phyloP scores from a whole-genome alignment of 2,888 invertebrate genomes.

The Drosophila borealis region DNA sequence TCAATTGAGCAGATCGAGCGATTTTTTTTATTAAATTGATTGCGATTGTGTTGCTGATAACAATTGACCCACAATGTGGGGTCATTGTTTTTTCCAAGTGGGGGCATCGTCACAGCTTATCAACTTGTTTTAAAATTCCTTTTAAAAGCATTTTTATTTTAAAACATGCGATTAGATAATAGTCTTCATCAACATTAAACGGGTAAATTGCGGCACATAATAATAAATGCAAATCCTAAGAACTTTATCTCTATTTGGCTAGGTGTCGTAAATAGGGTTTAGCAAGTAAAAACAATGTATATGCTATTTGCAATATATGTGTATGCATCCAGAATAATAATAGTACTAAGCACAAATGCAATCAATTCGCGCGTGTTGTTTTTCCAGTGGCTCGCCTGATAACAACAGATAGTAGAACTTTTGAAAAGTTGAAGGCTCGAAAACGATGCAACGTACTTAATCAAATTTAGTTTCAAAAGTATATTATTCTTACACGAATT shows the following conservation, averaged over 20 bases:
- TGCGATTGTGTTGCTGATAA: constrained; percentile 51
- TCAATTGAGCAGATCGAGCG: constrained; percentile 17
- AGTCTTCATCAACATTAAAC: no score
- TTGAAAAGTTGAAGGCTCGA: constrained; percentile 9
- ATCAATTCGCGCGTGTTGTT: constrained; percentile 36
- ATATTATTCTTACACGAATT: no score
- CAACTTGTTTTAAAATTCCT: constrained; percentile 8
- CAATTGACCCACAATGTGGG: constrained; percentile 56
- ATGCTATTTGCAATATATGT: neutral
- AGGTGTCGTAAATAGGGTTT: neutral
- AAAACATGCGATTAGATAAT: no score
- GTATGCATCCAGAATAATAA: neutral
- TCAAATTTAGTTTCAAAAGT: neutral
- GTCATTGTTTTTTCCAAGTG: constrained; percentile 23
- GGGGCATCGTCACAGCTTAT: constrained; percentile 5
- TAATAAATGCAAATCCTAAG: no score
- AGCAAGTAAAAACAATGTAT: neutral
- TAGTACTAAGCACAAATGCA: constrained; percentile 25
- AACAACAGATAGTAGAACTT: constrained; percentile 29
- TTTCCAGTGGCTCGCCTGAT: constrained; percentile 23
- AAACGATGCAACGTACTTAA: constrained; percentile 7
- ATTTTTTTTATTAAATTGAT: constrained; percentile 17
- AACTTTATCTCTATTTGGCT: neutral
- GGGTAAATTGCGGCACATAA: no score
- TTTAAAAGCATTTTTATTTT: neutral